Evolutionary conservation across 2,113 vertebrate genomes (phyloP).

Genomic region (Eretmodus cyanostictus): DNA sequence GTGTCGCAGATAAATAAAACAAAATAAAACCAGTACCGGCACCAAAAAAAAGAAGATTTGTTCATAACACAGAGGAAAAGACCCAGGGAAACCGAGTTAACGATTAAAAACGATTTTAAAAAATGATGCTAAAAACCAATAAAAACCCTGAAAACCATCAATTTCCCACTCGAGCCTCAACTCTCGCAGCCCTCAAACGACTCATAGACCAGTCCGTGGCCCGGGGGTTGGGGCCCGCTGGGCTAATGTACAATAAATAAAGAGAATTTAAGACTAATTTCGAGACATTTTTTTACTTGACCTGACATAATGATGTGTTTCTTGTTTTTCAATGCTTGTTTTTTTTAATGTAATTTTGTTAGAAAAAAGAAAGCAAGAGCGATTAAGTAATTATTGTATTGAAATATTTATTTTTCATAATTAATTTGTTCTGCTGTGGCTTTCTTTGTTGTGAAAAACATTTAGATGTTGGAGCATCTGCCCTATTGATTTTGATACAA

Average conservation of each 20-base stretch:
- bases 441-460: not conserved
- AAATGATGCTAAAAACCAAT: not conserved
- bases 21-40: not conserved
- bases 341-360: fast-evolving
- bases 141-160: not conserved
- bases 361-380: not conserved
- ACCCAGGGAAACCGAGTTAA: not conserved
- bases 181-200: not conserved
- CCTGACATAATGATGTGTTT: not conserved
- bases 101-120: not conserved
- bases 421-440: not conserved
- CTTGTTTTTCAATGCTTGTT: not conserved
- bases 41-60: not conserved
- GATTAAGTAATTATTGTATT: not conserved
- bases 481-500: slow-evolving; percentile 19
- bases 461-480: slow-evolving; percentile 3
- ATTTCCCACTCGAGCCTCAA: not conserved
- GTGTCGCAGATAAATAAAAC: not conserved
- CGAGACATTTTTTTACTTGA: not conserved
- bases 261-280: not conserved
- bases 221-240: not conserved
- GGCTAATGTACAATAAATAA: not conserved
- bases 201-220: not conserved
- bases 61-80: not conserved
- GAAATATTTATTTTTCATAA: not conserved